Percentiles rank a stretch among this genome's conserved stretches.
Conservation (phyloP, 2,888 invertebrate genomes). For the Sesamia inferens region DNA sequence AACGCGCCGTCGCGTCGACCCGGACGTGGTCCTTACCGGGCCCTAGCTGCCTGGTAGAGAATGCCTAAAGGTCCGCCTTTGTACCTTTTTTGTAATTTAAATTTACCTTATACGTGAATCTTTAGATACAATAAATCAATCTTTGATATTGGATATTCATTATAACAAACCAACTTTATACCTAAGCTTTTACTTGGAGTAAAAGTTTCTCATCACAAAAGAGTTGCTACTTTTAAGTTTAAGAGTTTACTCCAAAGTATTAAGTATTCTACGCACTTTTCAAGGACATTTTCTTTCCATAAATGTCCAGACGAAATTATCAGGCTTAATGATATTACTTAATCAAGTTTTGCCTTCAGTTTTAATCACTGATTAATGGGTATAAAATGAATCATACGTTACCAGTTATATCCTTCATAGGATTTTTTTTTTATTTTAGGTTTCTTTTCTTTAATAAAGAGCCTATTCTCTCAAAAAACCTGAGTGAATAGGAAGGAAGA, state of each 20-base stretch:
- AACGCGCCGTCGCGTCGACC: too few relatives aligned
- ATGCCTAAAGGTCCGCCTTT: too few relatives aligned
- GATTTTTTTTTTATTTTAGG: background rate
- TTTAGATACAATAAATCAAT: background rate
- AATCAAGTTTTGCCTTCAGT: slow-evolving; percentile 15
- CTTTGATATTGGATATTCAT: slow-evolving; percentile 2
- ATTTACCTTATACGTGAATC: background rate
- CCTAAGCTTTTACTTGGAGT: background rate
- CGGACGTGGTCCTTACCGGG: too few relatives aligned
- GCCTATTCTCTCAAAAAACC: background rate
- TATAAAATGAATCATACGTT: background rate
- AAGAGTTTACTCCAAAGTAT: background rate
- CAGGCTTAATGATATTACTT: background rate
- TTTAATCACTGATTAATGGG: background rate
- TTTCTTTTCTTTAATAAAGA: background rate
- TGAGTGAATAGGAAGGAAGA: too few relatives aligned
- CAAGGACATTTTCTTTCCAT: slow-evolving; percentile 1
- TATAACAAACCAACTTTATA: slow-evolving; percentile 6
- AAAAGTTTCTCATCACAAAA: background rate
- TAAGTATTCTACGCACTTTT: background rate
- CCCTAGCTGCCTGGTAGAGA: too few relatives aligned
- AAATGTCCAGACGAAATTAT: background rate
- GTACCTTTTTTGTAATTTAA: too few relatives aligned
- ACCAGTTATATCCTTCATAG: background rate
- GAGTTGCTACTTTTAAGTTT: background rate